Conservation (phyloP, 2,888 invertebrate species). For the Melitaea athalia region DNA sequence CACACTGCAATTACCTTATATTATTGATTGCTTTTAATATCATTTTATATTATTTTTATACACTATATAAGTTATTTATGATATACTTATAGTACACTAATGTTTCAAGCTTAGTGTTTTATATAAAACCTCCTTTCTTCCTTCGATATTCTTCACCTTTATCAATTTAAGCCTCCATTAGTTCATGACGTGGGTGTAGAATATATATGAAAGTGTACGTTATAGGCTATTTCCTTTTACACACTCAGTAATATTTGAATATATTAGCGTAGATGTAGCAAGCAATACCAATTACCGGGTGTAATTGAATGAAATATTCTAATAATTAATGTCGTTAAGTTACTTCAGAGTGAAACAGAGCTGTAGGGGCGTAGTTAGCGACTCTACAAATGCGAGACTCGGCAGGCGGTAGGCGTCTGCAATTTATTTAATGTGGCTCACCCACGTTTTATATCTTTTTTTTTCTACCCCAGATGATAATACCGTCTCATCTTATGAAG, state of each 20-base stretch:
- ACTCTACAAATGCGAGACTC: constrained; percentile 59
- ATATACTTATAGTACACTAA: no score
- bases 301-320: constrained; percentile 26
- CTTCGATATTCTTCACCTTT: background rate
- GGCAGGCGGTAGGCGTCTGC: constrained; percentile 62
- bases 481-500: constrained; percentile 75
- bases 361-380: constrained; percentile 19
- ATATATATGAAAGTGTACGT: background rate
- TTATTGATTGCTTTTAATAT: no score
- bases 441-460: constrained; percentile 72
- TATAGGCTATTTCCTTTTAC: background rate
- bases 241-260: background rate
- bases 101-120: no score
- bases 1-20: no score
- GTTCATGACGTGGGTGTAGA: background rate
- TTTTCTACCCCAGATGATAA: constrained; percentile 66
- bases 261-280: constrained; percentile 9
- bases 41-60: no score
- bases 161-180: background rate
- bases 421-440: constrained; percentile 76
- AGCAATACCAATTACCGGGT: constrained; percentile 16
- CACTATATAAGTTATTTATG: no score
- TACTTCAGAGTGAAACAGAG: constrained; percentile 14
- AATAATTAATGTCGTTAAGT: constrained; percentile 24
- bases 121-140: no score